These are phyloP conservation scores for Lingula anatina DNA, from an alignment of 2,888 invertebrate species.

Conservation along the genomic window DNA sequence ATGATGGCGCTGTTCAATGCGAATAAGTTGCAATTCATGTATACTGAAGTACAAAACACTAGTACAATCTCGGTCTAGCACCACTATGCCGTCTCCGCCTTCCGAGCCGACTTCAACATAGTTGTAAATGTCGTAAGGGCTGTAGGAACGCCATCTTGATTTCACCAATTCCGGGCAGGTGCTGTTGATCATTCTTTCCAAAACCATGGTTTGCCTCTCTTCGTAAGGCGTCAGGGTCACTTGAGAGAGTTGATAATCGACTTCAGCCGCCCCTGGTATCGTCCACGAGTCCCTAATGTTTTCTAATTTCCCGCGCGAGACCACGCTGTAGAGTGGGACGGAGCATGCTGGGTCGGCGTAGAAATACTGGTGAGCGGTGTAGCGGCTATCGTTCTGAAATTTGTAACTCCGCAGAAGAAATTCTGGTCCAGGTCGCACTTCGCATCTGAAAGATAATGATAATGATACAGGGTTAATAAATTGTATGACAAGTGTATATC, in stretches of 20 bases:
- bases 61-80: conserved; percentile 52
- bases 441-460: conserved; percentile 57
- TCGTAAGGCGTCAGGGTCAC: conserved; percentile 57
- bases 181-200: conserved; percentile 41
- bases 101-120: conserved; percentile 7
- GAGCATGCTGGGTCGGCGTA: conserved; percentile 65
- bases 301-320: conserved; percentile 57
- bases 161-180: conserved; percentile 51
- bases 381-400: conserved; percentile 59
- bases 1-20: conserved; percentile 49
- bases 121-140: conserved; percentile 41
- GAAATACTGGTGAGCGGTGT: conserved; percentile 59
- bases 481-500: no score
- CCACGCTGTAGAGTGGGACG: conserved; percentile 58
- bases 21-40: conserved; percentile 58
- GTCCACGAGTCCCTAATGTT: conserved; percentile 55
- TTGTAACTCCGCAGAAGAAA: conserved; percentile 62
- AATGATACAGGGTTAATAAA: no score
- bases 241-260: conserved; percentile 30
- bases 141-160: conserved; percentile 43
- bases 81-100: conserved; percentile 1
- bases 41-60: conserved; percentile 56
- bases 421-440: conserved; percentile 63
- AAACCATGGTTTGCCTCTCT: conserved; percentile 50
- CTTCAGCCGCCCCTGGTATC: conserved; percentile 51